Evolutionary conservation across 2,113 vertebrate species (phyloP).

Genomic region (Colinus virginianus): DNA sequence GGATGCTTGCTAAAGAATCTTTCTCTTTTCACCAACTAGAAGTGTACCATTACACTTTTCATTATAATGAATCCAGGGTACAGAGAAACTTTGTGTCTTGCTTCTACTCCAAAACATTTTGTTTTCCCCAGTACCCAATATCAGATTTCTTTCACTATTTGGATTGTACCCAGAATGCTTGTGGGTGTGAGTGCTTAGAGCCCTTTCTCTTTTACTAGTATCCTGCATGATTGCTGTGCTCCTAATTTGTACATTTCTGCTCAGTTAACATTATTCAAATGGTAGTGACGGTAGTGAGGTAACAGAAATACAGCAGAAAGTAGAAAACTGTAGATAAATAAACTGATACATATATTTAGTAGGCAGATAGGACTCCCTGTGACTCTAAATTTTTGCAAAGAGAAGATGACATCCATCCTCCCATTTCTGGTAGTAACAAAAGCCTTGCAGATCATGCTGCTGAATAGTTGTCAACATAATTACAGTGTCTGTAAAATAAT

Average conservation of each 20-base stretch:
- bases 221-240: rapidly evolving
- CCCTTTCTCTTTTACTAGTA: background rate
- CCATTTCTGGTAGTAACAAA: slow-evolving; percentile 55
- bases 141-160: rapidly evolving
- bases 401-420: background rate
- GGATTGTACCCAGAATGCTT: rapidly evolving
- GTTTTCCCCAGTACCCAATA: rapidly evolving
- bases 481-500: slow-evolving; percentile 62
- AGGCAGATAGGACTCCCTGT: background rate
- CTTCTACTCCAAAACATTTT: background rate
- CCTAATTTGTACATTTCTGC: background rate
- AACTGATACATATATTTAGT: background rate
- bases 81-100: background rate
- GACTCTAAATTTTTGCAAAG: background rate
- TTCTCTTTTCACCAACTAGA: rapidly evolving
- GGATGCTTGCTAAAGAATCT: background rate
- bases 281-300: rapidly evolving
- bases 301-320: background rate
- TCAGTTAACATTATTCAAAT: rapidly evolving
- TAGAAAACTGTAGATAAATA: background rate
- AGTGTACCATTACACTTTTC: background rate
- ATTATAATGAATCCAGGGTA: background rate
- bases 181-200: rapidly evolving
- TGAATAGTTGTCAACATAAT: slow-evolving; percentile 65
- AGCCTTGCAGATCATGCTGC: slow-evolving; percentile 33